Base-by-base conservation (phyloP, 2,797 vertebrate genomes). In the Melanotaenia pygmaea region DNA sequence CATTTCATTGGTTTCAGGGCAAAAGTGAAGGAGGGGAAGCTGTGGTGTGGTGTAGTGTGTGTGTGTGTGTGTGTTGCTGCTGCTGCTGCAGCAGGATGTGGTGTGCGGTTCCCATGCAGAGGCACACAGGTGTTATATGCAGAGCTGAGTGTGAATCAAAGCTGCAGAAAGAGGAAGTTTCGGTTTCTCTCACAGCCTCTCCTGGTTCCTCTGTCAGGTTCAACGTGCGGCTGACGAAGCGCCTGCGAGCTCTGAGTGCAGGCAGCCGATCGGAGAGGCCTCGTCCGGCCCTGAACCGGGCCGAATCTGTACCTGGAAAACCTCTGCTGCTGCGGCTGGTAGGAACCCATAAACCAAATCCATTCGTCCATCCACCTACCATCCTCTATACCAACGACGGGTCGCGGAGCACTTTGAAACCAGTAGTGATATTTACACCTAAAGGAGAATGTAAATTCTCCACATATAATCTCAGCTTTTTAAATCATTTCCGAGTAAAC, bases 141-240 rank as follows among this genome's bases (percentile, higher is more conserved):
- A 74, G 59, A 82, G 26, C 30, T 9, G 43, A 59, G 71, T 0
- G 74, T 79, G 74, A 80, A 82, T 81, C 38, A 74, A 64, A 63
- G 77, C 53, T 67, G 35, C 59, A 45, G 59, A 71, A 56, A 0
- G 1, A 80, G 66, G 70, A 78, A 69, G 4, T 8, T 1, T 57
- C 67, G 3, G 3, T 30, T 8, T 45, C 4, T 60, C 47, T 53
- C 24, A 2, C 20, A 4, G 1, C 59, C 20, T 58, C 26, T 10
- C 40, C 16, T 28, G 58, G 24, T 37, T 5, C 18, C 13, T 59
- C 16, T 12, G 3, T 10, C 78, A 99, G 98, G 94, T 98, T 97
- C 88, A 99, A 97, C 67, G 94, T 96, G 43, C 96, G 96, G 62
- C 96, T 97, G 92, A 96, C 95, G 74, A 99, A 98, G 91, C 96